These are phyloP conservation scores for Dipodomys stephensi DNA, from an alignment of 2,113 vertebrate genomes.

Conservation along the genomic window DNA sequence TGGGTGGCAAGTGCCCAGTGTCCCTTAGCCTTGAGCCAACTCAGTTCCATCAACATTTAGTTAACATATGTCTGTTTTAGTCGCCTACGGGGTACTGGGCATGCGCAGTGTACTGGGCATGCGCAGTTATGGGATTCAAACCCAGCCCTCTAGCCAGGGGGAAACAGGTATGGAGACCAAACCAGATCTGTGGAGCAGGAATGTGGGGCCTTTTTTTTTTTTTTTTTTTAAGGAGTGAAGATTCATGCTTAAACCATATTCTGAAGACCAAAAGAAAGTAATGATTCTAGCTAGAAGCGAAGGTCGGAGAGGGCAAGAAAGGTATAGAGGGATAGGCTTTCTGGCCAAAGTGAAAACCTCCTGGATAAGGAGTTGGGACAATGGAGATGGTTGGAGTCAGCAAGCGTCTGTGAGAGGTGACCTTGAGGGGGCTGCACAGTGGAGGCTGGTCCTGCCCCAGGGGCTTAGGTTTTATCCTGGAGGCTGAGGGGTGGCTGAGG, in stretches of 20 bases:
- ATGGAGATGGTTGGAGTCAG: background rate
- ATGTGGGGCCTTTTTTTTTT: background rate
- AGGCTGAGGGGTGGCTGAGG: background rate
- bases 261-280: background rate
- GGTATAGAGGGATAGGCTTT: background rate
- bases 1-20: too few species aligned
- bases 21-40: background rate
- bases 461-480: background rate
- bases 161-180: background rate
- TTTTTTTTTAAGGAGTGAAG: too few species aligned
- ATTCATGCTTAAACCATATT: background rate
- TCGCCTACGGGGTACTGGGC: background rate
- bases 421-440: background rate
- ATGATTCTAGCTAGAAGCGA: background rate
- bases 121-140: background rate
- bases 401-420: background rate
- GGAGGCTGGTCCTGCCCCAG: background rate
- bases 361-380: background rate
- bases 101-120: too few species aligned
- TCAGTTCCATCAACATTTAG: background rate
- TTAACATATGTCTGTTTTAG: background rate
- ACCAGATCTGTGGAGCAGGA: background rate
- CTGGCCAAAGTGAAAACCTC: background rate
- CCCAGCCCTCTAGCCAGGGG: too few species aligned
- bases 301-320: background rate